Evolutionary conservation across 1,140 invertebrate genomes (phyloP), one percentile per base, ranked within the genome.

Genomic region (Orchestia grillus): DNA sequence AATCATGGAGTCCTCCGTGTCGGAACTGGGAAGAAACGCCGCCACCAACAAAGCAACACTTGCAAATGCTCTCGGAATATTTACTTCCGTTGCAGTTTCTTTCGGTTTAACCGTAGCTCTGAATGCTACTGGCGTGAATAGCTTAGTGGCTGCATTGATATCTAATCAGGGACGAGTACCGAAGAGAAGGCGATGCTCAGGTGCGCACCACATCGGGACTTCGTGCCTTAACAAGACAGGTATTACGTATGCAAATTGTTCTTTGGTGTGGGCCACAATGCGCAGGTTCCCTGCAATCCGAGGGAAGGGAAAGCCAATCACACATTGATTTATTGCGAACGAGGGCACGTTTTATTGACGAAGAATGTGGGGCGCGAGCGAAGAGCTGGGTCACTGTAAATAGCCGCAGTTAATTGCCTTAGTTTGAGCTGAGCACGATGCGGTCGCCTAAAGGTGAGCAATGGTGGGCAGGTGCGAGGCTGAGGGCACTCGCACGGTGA

Each of bases 191-290:
- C 8, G 92, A 94, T 94, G 92, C 44, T 44, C 92, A 94, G 92
- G 92, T 94, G 92, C 92, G 92, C 92, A 6, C 3, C 41, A 40
- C 43, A 94, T 0, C 44, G 44, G 6, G 44, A 94, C 92, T 94
- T 94, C 47, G 44, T 47, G 44, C 44, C 41, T 44, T 94, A 94
- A 94, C 92, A 94, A 94, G 92, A 47, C 43, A 8, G 92, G 41
- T 28, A 94, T 94, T 94, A 94, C 11, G 43, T 1, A 94, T 94
- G 92, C 92, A 94, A 94, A 94, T 94, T 94, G 92, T 44, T 94
- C 92, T 94, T 94, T 94, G 92, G 92, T 94, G 44, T 44, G 8
- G 92, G 43, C 92, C 90, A 92, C 41, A 94, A 94, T 94, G 47
- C 92, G 92, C 92, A 44, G 23, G 43, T 40, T 45, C 8, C 44